phyloP scores from a whole-genome alignment of 2,888 invertebrate species.

The Dolichopus griseipennis region DNA sequence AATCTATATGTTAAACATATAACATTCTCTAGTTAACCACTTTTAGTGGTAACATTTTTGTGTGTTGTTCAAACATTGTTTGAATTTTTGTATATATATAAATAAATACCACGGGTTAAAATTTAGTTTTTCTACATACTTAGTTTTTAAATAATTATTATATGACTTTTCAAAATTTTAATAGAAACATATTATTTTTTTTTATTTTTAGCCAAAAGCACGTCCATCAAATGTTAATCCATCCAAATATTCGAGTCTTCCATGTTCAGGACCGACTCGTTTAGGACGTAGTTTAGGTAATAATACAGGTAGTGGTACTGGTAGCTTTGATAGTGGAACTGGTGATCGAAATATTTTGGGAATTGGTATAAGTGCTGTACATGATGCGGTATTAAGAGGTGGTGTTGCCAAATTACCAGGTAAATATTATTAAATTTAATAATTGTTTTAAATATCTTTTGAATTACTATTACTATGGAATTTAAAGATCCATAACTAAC shows the following conservation, averaged over 20 bases:
- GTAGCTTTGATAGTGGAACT: constrained; percentile 38
- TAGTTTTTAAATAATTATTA: no score
- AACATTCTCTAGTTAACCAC: no score
- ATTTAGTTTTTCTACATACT: no score
- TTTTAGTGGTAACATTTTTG: no score
- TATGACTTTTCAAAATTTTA: no score
- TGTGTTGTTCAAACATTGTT: no score
- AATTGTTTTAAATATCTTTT: no score
- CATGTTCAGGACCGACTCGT: constrained; percentile 36
- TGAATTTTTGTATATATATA: no score
- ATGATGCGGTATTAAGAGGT: constrained; percentile 42
- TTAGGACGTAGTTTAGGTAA: constrained; percentile 21
- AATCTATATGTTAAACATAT: no score
- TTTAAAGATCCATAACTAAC: no score
- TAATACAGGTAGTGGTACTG: constrained; percentile 17
- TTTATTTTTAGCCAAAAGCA: constrained; percentile 37
- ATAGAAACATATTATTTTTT: not conserved
- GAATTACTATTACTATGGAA: no score
- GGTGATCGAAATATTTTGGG: constrained; percentile 36
- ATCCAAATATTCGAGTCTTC: constrained; percentile 43
- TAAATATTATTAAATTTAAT: constrained; percentile 20
- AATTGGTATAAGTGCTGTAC: constrained; percentile 43
- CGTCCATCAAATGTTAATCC: constrained; percentile 35
- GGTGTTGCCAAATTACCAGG: constrained; percentile 41
- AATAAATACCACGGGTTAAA: no score